Percentiles rank a stretch among this genome's conserved stretches.
These are phyloP conservation scores for Tethya wilhelma DNA, from an alignment of 37 sponge, comb jelly and placozoan genomes.

Conservation along the genomic window DNA sequence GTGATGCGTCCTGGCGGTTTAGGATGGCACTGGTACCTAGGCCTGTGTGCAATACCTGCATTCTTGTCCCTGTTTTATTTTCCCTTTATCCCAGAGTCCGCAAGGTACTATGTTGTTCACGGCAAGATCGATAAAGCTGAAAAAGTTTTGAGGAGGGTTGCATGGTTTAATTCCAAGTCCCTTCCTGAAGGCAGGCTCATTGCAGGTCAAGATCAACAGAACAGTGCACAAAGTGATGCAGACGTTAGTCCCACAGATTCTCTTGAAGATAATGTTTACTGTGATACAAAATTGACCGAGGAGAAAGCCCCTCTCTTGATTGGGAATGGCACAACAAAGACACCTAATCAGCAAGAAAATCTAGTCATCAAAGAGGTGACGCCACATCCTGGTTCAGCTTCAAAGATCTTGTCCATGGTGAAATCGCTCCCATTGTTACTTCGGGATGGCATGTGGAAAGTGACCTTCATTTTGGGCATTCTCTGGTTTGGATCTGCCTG, in stretches of 20 bases:
- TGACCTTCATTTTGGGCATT: conserved; percentile 31
- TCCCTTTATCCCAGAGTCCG: conserved; percentile 71
- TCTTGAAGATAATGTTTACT: too few relatives aligned
- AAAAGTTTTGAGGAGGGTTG: conserved; percentile 47
- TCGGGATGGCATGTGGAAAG: conserved; percentile 66
- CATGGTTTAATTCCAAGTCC: conserved; percentile 54
- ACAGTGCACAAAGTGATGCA: not conserved
- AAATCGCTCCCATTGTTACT: conserved; percentile 35
- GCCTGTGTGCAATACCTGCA: conserved; percentile 51
- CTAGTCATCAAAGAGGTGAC: too few relatives aligned
- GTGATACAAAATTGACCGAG: too few relatives aligned
- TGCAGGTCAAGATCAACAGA: conserved; percentile 45
- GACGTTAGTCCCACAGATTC: too few relatives aligned
- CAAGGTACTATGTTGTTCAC: conserved; percentile 57
- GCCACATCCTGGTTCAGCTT: too few relatives aligned
- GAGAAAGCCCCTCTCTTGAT: conserved; percentile 20
- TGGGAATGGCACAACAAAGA: too few relatives aligned
- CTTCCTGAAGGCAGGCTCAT: conserved; percentile 30
- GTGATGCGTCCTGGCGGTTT: conserved; percentile 30
- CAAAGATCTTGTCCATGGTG: too few relatives aligned
- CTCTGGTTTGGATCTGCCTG: conserved; percentile 63
- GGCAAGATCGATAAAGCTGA: conserved; percentile 52
- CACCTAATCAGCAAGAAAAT: too few relatives aligned
- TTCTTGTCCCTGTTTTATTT: conserved; percentile 31
- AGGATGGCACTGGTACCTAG: conserved; percentile 63